A percentile compares a stretch with the other conserved stretches of the same genome.
These are phyloP conservation scores for Gerosis bhagava DNA, from an alignment of 2,888 invertebrate genomes.

Conservation along the genomic window DNA sequence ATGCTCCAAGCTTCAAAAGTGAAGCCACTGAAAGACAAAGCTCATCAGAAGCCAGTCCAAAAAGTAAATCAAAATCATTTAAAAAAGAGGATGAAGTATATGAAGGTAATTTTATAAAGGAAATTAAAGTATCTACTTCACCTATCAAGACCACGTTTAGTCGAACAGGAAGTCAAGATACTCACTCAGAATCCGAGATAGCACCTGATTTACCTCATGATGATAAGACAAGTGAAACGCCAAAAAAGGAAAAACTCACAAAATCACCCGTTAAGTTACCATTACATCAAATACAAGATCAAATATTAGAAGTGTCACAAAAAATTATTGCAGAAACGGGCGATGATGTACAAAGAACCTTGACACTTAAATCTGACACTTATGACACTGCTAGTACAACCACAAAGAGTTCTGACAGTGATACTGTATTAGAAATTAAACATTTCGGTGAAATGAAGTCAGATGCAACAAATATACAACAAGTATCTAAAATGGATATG, in stretches of 20 bases:
- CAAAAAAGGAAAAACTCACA: slow-evolving; percentile 59
- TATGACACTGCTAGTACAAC: slow-evolving; percentile 44
- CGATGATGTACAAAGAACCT: slow-evolving; percentile 51
- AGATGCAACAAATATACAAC: slow-evolving; percentile 48
- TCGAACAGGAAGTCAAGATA: slow-evolving; percentile 79
- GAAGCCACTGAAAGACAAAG: slow-evolving; percentile 63
- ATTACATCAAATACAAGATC: slow-evolving; percentile 69
- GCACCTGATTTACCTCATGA: slow-evolving; percentile 77
- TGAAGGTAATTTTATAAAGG: slow-evolving; percentile 78
- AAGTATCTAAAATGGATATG: slow-evolving; percentile 61
- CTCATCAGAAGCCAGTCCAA: slow-evolving; percentile 69
- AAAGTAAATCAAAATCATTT: slow-evolving; percentile 72
- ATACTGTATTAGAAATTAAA: slow-evolving; percentile 51
- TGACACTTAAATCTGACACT: slow-evolving; percentile 33
- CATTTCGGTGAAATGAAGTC: slow-evolving; percentile 49
- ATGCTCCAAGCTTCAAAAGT: slow-evolving; percentile 71
- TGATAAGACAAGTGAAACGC: slow-evolving; percentile 62
- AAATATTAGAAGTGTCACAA: slow-evolving; percentile 73
- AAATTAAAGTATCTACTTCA: slow-evolving; percentile 78
- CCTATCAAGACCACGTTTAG: slow-evolving; percentile 76
- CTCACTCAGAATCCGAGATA: slow-evolving; percentile 79
- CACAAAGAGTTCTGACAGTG: slow-evolving; percentile 52
- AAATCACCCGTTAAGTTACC: slow-evolving; percentile 72
- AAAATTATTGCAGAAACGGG: slow-evolving; percentile 66
- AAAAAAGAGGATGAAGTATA: slow-evolving; percentile 76